Percentiles rank a stretch among this genome's conserved stretches.
Conservation (phyloP, 1,140 invertebrate species). For the Penaeus chinensis region DNA sequence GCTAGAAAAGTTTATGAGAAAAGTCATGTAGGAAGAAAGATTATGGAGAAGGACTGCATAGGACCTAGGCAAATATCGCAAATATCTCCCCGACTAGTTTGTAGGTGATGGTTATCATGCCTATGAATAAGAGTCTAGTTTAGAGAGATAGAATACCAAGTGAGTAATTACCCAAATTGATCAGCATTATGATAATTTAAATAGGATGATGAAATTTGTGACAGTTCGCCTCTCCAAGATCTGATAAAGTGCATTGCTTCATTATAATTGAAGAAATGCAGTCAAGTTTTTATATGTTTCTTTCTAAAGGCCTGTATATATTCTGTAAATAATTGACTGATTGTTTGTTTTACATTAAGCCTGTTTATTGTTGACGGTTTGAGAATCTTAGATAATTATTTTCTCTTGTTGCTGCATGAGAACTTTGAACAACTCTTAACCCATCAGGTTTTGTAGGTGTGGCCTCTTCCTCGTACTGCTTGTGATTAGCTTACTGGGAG, state of each 20-base stretch:
- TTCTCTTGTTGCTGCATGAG: constrained; percentile 62
- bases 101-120: constrained; percentile 27
- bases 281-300: constrained; percentile 60
- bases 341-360: constrained; percentile 63
- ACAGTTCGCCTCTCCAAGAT: constrained; percentile 60
- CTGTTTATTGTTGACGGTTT: constrained; percentile 63
- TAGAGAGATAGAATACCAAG: constrained; percentile 51
- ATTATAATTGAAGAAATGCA: constrained; percentile 55
- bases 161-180: constrained; percentile 55
- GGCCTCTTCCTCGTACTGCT: too few relatives aligned
- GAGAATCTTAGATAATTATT: constrained; percentile 63
- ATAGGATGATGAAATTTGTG: constrained; percentile 55
- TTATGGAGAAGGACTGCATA: constrained; percentile 28
- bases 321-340: constrained; percentile 61
- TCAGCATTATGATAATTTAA: constrained; percentile 57
- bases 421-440: constrained; percentile 60
- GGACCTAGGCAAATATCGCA: constrained; percentile 34
- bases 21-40: constrained; percentile 26
- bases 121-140: constrained; percentile 36
- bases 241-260: constrained; percentile 60
- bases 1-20: constrained; percentile 5
- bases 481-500: constrained; percentile 13
- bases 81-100: constrained; percentile 40
- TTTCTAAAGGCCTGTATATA: constrained; percentile 58
- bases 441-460: constrained; percentile 54